Percentiles rank a stretch among this genome's conserved stretches.
Evolutionary conservation across 2,797 vertebrate species (phyloP).

Genomic region (Phalloptychus januarius): DNA sequence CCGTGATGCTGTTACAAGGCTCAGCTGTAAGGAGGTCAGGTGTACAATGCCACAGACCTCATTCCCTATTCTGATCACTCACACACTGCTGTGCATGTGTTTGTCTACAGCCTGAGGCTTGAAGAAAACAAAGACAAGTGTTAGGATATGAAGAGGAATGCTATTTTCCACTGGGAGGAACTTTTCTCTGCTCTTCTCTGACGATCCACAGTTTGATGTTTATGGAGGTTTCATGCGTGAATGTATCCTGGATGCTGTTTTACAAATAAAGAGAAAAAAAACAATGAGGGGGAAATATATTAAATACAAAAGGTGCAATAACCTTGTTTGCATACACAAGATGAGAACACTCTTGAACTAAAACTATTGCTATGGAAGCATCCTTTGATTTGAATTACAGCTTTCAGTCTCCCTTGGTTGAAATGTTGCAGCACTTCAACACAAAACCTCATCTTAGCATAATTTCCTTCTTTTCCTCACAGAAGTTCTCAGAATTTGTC

Average conservation of each 20-base stretch:
- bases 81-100: constrained; percentile 30
- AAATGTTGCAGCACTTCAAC: neutral
- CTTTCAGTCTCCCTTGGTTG: neutral
- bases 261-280: neutral
- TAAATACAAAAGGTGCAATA: neutral
- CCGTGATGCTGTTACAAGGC: constrained; percentile 22
- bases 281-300: neutral
- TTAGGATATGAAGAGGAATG: constrained; percentile 36
- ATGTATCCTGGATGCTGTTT: constrained; percentile 24
- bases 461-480: neutral
- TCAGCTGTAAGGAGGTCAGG: constrained; percentile 55
- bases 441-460: neutral
- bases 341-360: neutral
- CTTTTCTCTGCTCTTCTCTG: constrained; percentile 8
- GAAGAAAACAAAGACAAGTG: constrained; percentile 27
- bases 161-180: constrained; percentile 26
- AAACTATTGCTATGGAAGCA: neutral
- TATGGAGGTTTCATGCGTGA: constrained; percentile 9
- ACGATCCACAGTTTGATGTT: constrained; percentile 20
- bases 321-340: neutral
- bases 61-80: constrained; percentile 40
- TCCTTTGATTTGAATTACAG: neutral
- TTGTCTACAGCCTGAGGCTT: constrained; percentile 38
- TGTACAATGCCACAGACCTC: constrained; percentile 45
- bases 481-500: neutral